phyloP scores from a whole-genome alignment of 2,797 vertebrate genomes.

The Leuciscus waleckii region DNA sequence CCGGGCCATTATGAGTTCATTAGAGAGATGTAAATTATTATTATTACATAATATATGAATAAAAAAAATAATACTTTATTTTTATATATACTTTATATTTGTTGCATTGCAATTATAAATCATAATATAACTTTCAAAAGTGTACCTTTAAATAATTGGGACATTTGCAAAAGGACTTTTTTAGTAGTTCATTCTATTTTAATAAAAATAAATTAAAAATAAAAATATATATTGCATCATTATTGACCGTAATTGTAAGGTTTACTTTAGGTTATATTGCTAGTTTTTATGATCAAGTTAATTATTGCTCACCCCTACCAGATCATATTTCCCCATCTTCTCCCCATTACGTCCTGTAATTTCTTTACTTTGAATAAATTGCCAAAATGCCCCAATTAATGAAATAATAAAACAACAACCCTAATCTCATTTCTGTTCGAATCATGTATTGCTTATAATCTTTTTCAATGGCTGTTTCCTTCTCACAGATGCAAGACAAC shows the following conservation, averaged over 20 bases:
- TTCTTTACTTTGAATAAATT: neutral
- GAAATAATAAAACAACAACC: neutral
- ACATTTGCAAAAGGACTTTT: neutral
- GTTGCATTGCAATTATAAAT: neutral
- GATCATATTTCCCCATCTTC: neutral
- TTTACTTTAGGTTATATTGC: neutral
- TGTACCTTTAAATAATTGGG: neutral
- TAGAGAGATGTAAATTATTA: neutral
- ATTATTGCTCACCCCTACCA: neutral
- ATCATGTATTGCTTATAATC: neutral
- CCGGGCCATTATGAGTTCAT: neutral
- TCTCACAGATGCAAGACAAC: conserved; percentile 90
- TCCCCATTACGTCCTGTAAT: neutral
- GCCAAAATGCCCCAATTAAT: neutral
- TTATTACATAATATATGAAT: neutral
- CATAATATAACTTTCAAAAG: neutral
- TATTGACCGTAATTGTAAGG: neutral
- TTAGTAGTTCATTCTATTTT: neutral
- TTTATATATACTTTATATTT: neutral
- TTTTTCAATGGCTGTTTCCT: neutral
- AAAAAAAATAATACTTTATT: neutral
- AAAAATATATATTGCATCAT: neutral
- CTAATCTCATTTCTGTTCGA: neutral
- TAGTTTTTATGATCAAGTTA: neutral
- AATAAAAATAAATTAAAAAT: neutral